These are phyloP conservation scores for Nomada lathburiana DNA, from an alignment of 2,888 invertebrate species.

Conservation along the genomic window DNA sequence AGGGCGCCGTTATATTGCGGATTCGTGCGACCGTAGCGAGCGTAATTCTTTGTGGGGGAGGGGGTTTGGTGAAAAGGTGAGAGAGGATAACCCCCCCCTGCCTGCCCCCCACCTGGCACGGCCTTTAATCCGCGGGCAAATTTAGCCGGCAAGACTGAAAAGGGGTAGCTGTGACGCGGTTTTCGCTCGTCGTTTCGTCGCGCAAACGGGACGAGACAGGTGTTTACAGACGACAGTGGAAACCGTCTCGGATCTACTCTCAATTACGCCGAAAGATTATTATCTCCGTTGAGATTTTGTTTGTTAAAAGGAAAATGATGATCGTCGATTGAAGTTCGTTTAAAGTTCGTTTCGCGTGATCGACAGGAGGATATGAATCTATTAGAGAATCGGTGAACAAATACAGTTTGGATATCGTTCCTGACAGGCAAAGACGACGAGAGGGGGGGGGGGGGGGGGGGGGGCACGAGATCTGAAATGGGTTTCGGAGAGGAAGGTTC, in stretches of 20 bases:
- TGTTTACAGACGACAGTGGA: too few relatives aligned
- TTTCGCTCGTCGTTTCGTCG: not conserved
- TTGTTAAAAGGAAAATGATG: too few relatives aligned
- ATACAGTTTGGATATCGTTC: not conserved
- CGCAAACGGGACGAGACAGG: too few relatives aligned
- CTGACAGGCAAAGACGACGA: not conserved
- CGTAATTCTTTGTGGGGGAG: slow-evolving; percentile 25
- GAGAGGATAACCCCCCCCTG: slow-evolving; percentile 16
- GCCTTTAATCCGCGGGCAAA: slow-evolving; percentile 50
- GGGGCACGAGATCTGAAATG: not conserved
- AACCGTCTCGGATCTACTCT: too few relatives aligned
- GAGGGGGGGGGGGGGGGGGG: not conserved
- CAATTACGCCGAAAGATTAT: too few relatives aligned
- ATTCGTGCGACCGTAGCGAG: slow-evolving; percentile 24
- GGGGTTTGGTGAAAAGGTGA: slow-evolving; percentile 3
- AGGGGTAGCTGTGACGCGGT: not conserved
- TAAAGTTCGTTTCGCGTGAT: too few relatives aligned
- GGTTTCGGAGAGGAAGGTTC: not conserved
- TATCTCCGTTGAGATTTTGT: too few relatives aligned
- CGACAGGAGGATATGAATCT: too few relatives aligned
- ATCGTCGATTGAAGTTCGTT: too few relatives aligned
- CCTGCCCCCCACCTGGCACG: too few relatives aligned
- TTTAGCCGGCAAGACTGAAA: not conserved
- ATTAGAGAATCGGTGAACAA: too few relatives aligned
- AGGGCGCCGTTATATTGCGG: slow-evolving; percentile 49